Conservation (phyloP, 2,797 vertebrate genomes). For the Melanotaenia pygmaea region DNA sequence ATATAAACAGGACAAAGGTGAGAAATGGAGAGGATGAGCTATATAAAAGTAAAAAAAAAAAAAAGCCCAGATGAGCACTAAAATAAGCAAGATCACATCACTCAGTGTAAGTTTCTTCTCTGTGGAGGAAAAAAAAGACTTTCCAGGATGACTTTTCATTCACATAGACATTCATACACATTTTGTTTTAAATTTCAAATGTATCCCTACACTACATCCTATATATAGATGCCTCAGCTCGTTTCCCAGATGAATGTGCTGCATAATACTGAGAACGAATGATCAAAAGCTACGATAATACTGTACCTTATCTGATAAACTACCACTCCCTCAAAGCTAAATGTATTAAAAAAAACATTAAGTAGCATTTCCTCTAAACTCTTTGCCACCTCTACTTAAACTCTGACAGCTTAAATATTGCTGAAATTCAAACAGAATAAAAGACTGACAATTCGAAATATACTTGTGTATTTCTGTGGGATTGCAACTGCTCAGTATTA, state of each 20-base stretch:
- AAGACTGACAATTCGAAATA: conserved; percentile 31
- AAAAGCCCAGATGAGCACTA: conserved; percentile 47
- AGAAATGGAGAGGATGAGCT: conserved; percentile 67
- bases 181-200: conserved; percentile 8
- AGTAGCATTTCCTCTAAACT: conserved; percentile 30
- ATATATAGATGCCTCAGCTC: conserved; percentile 31
- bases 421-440: conserved; percentile 39
- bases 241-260: conserved; percentile 48
- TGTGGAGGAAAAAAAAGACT: conserved; percentile 10
- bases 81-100: conserved; percentile 52
- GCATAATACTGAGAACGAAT: conserved; percentile 68
- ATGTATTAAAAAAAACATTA: conserved; percentile 36
- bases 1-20: conserved; percentile 76
- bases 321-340: conserved; percentile 73
- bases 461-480: conserved; percentile 26
- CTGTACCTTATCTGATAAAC: conserved; percentile 70
- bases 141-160: conserved; percentile 37
- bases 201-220: conserved; percentile 13
- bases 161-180: conserved; percentile 21
- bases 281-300: conserved; percentile 66
- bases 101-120: conserved; percentile 58
- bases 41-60: conserved; percentile 65
- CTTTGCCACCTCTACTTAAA: conserved; percentile 20
- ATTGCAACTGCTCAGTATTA: conserved; percentile 28
- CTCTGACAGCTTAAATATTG: conserved; percentile 43